Evolutionary conservation across 92 coral and sea anemone genomes (phyloP).

Genomic region (Anthopleura xanthogrammica): DNA sequence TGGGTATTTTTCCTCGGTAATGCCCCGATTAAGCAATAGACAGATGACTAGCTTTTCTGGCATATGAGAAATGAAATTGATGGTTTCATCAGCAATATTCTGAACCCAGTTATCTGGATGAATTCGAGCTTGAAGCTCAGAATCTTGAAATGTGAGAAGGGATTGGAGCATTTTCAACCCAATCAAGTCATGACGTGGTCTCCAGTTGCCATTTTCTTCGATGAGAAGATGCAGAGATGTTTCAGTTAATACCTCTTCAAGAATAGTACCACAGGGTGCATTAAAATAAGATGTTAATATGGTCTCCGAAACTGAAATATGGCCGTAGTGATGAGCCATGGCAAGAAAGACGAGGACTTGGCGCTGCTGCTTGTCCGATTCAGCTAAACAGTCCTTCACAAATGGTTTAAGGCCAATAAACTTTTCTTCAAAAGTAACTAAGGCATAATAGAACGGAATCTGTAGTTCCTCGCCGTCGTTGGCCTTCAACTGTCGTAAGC

Average conservation of each 20-base stretch:
- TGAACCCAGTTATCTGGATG: slow-evolving; percentile 49
- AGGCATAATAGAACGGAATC: slow-evolving; percentile 56
- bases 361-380: neutral
- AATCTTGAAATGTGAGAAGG: slow-evolving; percentile 22
- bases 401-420: slow-evolving; percentile 53
- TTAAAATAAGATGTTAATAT: slow-evolving; percentile 19
- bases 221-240: slow-evolving; percentile 38
- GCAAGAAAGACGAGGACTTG: slow-evolving; percentile 51
- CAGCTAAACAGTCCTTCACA: slow-evolving; percentile 41
- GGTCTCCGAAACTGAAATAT: slow-evolving; percentile 18
- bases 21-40: slow-evolving; percentile 28
- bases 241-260: slow-evolving; percentile 31
- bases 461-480: slow-evolving; percentile 28
- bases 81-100: slow-evolving; percentile 46
- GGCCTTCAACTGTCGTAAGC: slow-evolving; percentile 11
- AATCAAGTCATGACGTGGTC: slow-evolving; percentile 51
- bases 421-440: slow-evolving; percentile 46
- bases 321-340: slow-evolving; percentile 61
- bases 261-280: slow-evolving; percentile 12
- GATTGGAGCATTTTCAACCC: slow-evolving; percentile 27
- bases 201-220: slow-evolving; percentile 58
- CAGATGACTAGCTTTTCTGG: slow-evolving; percentile 34
- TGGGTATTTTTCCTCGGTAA: neutral
- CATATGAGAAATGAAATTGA: slow-evolving; percentile 43
- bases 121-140: neutral